Conservation (phyloP, 2,797 vertebrate species). For the Pyrocephalus nanus region DNA sequence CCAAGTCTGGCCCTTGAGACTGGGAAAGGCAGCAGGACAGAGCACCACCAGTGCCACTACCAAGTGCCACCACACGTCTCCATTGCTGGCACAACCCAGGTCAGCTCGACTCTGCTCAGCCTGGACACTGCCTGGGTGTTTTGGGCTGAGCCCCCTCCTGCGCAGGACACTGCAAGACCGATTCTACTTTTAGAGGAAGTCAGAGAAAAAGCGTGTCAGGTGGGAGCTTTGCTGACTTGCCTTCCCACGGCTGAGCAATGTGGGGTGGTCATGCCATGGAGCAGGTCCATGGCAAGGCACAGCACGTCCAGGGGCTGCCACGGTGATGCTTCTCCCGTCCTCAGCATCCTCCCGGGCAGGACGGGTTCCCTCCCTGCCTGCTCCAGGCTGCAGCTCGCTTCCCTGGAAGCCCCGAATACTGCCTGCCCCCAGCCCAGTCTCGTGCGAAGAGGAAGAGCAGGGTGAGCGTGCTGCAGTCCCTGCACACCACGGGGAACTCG, state of each 20-base stretch:
- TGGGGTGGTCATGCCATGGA: rapidly evolving
- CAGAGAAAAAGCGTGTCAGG: rapidly evolving
- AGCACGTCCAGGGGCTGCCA: neutral
- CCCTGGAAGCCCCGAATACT: rapidly evolving
- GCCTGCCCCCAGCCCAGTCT: neutral
- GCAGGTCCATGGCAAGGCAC: neutral
- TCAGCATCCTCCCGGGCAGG: neutral
- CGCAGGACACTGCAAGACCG: neutral
- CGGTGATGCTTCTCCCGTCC: rapidly evolving
- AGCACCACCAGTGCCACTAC: neutral
- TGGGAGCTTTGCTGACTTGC: neutral
- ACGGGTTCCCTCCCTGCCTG: rapidly evolving
- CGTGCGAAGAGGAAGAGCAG: rapidly evolving
- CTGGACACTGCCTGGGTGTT: rapidly evolving
- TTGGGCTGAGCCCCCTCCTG: neutral
- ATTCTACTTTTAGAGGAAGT: neutral
- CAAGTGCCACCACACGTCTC: rapidly evolving
- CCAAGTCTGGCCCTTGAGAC: no score
- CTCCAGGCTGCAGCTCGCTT: neutral
- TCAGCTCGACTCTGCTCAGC: neutral
- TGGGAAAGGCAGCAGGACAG: rapidly evolving
- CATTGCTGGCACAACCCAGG: rapidly evolving
- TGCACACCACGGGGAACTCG: rapidly evolving
- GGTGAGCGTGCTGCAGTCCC: rapidly evolving
- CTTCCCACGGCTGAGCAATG: neutral